These are phyloP conservation scores for Drosophila arawakana DNA, from an alignment of 1,140 invertebrate species.

Conservation along the genomic window DNA sequence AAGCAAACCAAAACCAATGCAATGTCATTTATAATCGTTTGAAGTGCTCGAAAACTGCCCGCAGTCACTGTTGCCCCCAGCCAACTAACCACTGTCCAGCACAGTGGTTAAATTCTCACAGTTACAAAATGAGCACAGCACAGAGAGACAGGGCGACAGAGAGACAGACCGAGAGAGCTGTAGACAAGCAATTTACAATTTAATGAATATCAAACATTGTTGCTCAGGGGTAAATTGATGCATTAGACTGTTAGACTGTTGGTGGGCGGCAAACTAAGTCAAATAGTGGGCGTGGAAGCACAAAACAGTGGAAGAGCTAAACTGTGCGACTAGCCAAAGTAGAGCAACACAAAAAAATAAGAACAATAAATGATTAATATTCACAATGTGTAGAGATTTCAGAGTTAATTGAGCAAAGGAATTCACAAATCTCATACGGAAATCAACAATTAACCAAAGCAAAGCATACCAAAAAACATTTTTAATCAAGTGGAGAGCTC, in stretches of 20 bases:
- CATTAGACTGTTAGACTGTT: slow-evolving; percentile 17
- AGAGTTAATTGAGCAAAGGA: slow-evolving; percentile 39
- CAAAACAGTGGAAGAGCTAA: slow-evolving; percentile 22
- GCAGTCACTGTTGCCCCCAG: neutral
- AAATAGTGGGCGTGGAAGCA: slow-evolving; percentile 20
- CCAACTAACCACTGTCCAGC: slow-evolving; percentile 40
- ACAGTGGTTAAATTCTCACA: slow-evolving; percentile 59
- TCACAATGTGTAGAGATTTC: slow-evolving; percentile 35
- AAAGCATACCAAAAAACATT: slow-evolving; percentile 37
- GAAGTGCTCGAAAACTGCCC: slow-evolving; percentile 7
- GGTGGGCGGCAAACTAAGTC: slow-evolving; percentile 43
- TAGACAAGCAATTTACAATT: slow-evolving; percentile 59
- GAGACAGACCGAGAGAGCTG: slow-evolving; percentile 29
- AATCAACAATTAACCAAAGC: slow-evolving; percentile 73
- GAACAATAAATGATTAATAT: slow-evolving; percentile 1
- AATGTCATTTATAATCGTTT: slow-evolving; percentile 81
- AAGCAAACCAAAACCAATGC: slow-evolving; percentile 53
- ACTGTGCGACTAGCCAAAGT: neutral
- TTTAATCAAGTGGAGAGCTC: slow-evolving; percentile 51
- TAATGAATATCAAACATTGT: slow-evolving; percentile 44
- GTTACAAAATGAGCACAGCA: slow-evolving; percentile 20
- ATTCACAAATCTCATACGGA: slow-evolving; percentile 70
- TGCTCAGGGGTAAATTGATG: slow-evolving; percentile 32
- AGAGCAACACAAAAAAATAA: neutral
- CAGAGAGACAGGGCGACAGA: slow-evolving; percentile 9